These are phyloP conservation scores for Balearica regulorum DNA, from an alignment of 2,797 vertebrate species.

Conservation along the genomic window DNA sequence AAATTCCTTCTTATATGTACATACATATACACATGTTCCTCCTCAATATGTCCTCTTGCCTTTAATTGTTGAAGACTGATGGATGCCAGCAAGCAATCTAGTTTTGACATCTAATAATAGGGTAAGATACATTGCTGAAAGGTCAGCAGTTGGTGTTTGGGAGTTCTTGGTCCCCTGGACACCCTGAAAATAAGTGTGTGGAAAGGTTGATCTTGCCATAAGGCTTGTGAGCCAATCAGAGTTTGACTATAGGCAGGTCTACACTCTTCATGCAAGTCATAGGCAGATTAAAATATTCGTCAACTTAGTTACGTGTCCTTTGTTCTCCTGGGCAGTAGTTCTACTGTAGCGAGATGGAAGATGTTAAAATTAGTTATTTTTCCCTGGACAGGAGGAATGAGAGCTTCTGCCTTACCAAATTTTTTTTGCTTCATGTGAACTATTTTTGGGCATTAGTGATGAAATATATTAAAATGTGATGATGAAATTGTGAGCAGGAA, in stretches of 20 bases:
- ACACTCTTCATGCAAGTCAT: neutral
- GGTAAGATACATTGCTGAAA: neutral
- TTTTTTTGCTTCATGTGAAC: neutral
- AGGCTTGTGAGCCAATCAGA: neutral
- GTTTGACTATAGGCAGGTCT: neutral
- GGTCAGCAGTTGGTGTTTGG: neutral
- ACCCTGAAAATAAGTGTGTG: neutral
- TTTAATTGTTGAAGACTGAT: neutral
- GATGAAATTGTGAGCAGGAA: conserved; percentile 19
- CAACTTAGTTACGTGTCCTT: neutral
- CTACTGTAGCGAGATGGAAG: neutral
- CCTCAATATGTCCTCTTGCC: neutral
- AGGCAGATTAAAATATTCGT: neutral
- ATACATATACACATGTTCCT: neutral
- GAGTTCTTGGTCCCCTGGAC: neutral
- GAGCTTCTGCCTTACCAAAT: neutral
- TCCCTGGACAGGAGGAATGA: neutral
- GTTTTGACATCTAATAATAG: neutral
- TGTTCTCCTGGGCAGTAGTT: neutral
- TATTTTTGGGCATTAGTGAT: neutral
- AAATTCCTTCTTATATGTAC: neutral
- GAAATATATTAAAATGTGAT: neutral
- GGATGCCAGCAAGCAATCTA: neutral
- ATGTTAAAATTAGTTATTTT: neutral
- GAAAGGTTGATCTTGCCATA: neutral